phyloP scores from a whole-genome alignment of 2,888 invertebrate genomes.

The Leptogaster cylindrica region DNA sequence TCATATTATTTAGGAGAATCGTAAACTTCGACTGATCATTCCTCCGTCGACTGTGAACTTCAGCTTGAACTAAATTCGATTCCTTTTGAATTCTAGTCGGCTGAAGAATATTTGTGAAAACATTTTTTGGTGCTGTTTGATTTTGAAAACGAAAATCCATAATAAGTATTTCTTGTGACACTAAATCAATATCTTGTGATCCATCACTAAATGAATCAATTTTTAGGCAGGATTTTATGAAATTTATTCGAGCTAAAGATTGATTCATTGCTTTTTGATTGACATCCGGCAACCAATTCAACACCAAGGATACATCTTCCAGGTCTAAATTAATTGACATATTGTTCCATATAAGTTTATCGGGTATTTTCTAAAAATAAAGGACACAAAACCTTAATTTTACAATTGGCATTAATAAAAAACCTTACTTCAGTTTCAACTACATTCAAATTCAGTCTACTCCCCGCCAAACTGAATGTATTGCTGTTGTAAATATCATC shows the following conservation, averaged over 20 bases:
- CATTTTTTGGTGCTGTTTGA: slow-evolving; percentile 67
- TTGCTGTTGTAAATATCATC: slow-evolving; percentile 66
- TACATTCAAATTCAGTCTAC: slow-evolving; percentile 56
- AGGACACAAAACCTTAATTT: slow-evolving; percentile 5
- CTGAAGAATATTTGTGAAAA: slow-evolving; percentile 87
- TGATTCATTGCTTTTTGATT: slow-evolving; percentile 49
- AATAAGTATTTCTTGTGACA: slow-evolving; percentile 74
- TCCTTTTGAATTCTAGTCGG: slow-evolving; percentile 68
- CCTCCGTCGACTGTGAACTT: slow-evolving; percentile 75
- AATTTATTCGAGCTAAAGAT: slow-evolving; percentile 85
- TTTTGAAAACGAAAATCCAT: slow-evolving; percentile 54
- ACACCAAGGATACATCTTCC: slow-evolving; percentile 80
- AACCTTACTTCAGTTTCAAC: slow-evolving; percentile 50
- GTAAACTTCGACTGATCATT: slow-evolving; percentile 79
- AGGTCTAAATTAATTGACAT: slow-evolving; percentile 83
- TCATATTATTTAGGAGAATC: slow-evolving; percentile 91
- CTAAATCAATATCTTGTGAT: slow-evolving; percentile 89
- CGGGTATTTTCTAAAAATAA: slow-evolving; percentile 49
- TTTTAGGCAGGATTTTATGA: slow-evolving; percentile 86
- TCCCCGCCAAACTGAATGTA: slow-evolving; percentile 53
- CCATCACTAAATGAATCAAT: slow-evolving; percentile 87
- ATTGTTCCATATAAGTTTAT: slow-evolving; percentile 72
- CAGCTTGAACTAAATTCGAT: slow-evolving; percentile 70
- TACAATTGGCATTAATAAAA: slow-evolving; percentile 25
- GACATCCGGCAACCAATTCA: slow-evolving; percentile 61